Evolutionary conservation across 2,888 invertebrate species (phyloP), one percentile per base, ranked within the genome.

Genomic region (Azorinus chamasolen): DNA sequence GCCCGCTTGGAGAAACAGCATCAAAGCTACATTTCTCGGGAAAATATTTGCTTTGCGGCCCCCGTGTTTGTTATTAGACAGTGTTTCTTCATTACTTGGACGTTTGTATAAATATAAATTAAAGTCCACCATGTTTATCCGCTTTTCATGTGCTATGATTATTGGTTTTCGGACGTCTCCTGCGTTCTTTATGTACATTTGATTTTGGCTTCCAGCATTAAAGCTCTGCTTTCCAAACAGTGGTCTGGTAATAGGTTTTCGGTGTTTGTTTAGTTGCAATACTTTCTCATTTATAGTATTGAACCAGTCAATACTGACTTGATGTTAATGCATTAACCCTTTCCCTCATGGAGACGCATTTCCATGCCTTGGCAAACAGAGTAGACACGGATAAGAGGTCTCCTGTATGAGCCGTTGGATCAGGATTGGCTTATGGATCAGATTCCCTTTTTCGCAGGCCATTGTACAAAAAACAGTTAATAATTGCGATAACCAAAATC

Each of bases 81-180:
- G 76, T 73, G 80, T 73, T 73, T 80, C 77, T 58, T 77, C 80
- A 74, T 80, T 77, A 80, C 63, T 54, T 45, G 27, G 80, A 64
- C 77, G 73, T 77, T 61, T 77, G 80, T 76, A 77, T 80, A 80
- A 80, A 80, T 80, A 80, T 73, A 77, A 77, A 80, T 74, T 77
- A 72, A 80, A 76, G 57, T 74, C 76, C 55, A 54, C 45, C 46
- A 53, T 74, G 76, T 80, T 80, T 80, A 77, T 80, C 76, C 76
- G 73, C 74, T 66, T 76, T 80, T 71, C 73, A 70, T 74, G 76
- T 68, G 80, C 62, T 66, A 73, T 72, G 63, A 46, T 63, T 55
- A 70, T 70, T 63, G 48, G 62, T 63, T 37, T 32, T 57, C 41
- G 55, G 20, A 55, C 62, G 50, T 32, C 70, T 48, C 25, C 46